Evolutionary conservation across 2,113 vertebrate genomes (phyloP).

Genomic region (Chaenogobius annularis): DNA sequence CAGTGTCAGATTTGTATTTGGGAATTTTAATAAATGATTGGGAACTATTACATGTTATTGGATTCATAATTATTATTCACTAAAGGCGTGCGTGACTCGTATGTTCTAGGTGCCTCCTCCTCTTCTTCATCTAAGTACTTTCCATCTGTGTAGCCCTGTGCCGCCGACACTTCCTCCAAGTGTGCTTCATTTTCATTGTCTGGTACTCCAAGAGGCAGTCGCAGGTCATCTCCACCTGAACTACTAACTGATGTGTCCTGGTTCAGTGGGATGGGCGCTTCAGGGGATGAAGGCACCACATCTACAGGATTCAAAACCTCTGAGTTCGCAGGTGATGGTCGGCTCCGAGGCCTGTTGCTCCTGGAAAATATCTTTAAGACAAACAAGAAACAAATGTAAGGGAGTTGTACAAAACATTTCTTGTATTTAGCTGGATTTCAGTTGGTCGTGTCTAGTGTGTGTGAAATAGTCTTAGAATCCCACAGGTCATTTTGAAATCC

Average conservation of each 20-base stretch:
- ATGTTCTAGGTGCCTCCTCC: neutral
- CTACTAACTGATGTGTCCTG: neutral
- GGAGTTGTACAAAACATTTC: too few relatives aligned
- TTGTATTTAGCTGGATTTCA: too few relatives aligned
- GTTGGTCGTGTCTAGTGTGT: too few relatives aligned
- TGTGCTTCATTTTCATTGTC: neutral
- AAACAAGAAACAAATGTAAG: neutral
- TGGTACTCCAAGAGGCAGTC: neutral
- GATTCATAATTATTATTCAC: neutral
- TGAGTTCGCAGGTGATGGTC: neutral
- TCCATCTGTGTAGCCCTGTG: neutral
- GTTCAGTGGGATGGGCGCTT: neutral
- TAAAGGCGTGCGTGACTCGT: slow-evolving; percentile 4
- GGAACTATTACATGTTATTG: neutral
- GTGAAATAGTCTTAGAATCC: too few relatives aligned
- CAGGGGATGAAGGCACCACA: slow-evolving; percentile 8
- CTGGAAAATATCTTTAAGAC: accelerated
- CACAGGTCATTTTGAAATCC: too few relatives aligned
- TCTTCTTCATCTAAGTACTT: neutral
- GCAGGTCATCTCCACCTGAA: neutral
- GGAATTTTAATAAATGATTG: neutral
- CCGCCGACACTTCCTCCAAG: accelerated
- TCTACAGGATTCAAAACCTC: accelerated
- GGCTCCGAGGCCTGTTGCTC: neutral
- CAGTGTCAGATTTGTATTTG: neutral